Percentiles rank a stretch among this genome's conserved stretches.
These are phyloP conservation scores for Pluvialis apricaria DNA, from an alignment of 2,113 vertebrate species.

Conservation along the genomic window DNA sequence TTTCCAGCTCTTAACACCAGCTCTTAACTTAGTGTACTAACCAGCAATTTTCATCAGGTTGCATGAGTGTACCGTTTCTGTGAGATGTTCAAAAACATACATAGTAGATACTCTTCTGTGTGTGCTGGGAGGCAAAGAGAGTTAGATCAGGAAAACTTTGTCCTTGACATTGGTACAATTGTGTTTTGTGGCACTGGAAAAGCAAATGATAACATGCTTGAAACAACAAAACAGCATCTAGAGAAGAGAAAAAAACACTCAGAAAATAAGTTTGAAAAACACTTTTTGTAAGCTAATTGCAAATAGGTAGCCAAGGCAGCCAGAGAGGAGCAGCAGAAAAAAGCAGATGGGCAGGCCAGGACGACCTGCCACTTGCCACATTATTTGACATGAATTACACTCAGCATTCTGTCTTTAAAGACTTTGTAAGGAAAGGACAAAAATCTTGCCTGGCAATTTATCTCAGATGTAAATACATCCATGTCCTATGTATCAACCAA, in stretches of 20 bases:
- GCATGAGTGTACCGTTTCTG: neutral
- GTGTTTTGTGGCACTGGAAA: neutral
- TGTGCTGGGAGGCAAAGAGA: neutral
- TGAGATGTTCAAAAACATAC: neutral
- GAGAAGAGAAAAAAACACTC: neutral
- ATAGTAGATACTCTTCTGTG: neutral
- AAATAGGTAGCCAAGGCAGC: conserved; percentile 18
- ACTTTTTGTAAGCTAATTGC: conserved; percentile 20
- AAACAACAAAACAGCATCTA: neutral
- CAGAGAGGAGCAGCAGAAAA: conserved; percentile 28
- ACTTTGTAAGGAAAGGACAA: conserved; percentile 11
- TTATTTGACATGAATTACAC: conserved; percentile 39
- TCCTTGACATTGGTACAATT: neutral
- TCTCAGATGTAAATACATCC: conserved; percentile 21
- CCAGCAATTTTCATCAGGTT: neutral
- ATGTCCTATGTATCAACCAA: neutral
- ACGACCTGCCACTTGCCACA: neutral
- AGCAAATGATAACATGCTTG: neutral
- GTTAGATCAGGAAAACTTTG: neutral
- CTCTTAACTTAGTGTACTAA: neutral
- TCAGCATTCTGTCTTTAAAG: neutral
- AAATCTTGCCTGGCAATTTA: neutral
- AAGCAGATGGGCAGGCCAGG: conserved; percentile 29
- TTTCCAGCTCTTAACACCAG: neutral
- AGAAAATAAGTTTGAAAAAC: conserved; percentile 22